Conservation (phyloP, 2,113 vertebrate genomes). For the Haemorhous mexicanus region DNA sequence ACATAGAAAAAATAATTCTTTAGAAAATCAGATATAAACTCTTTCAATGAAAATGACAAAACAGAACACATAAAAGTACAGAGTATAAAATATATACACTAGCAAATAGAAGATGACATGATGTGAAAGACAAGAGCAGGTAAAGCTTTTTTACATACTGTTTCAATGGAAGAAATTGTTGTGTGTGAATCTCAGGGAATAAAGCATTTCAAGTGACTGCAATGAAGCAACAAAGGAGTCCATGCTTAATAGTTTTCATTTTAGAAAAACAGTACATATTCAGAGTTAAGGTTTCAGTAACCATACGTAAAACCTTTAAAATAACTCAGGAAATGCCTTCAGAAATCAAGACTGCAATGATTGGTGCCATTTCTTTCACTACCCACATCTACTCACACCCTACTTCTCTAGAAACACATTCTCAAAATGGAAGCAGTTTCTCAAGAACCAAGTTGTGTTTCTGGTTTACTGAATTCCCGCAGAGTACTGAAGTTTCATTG, state of each 20-base stretch:
- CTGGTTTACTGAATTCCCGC: constrained; percentile 39
- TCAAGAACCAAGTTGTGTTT: constrained; percentile 1
- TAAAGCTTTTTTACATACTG: not conserved
- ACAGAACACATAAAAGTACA: not conserved
- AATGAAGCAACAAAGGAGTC: not conserved
- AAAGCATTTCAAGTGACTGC: not conserved
- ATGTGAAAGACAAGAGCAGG: not conserved
- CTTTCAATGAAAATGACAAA: not conserved
- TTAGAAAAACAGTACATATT: not conserved
- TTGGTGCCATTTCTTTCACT: constrained; percentile 59
- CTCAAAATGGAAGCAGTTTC: constrained; percentile 61
- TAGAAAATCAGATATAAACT: not conserved
- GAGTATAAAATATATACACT: not conserved
- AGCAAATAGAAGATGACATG: not conserved
- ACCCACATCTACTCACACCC: constrained; percentile 57
- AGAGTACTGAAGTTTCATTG: constrained; percentile 52
- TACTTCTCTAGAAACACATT: constrained; percentile 61
- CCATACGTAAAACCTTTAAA: constrained; percentile 38
- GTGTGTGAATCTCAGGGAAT: not conserved
- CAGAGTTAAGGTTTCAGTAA: not conserved
- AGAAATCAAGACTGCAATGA: constrained; percentile 38
- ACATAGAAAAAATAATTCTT: not conserved
- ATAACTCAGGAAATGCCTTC: constrained; percentile 61
- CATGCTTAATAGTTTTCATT: not conserved
- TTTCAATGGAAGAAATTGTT: not conserved